Evolutionary conservation across 2,797 vertebrate genomes (phyloP), one percentile per base, ranked within the genome.

Genomic region (Sebastes minor): DNA sequence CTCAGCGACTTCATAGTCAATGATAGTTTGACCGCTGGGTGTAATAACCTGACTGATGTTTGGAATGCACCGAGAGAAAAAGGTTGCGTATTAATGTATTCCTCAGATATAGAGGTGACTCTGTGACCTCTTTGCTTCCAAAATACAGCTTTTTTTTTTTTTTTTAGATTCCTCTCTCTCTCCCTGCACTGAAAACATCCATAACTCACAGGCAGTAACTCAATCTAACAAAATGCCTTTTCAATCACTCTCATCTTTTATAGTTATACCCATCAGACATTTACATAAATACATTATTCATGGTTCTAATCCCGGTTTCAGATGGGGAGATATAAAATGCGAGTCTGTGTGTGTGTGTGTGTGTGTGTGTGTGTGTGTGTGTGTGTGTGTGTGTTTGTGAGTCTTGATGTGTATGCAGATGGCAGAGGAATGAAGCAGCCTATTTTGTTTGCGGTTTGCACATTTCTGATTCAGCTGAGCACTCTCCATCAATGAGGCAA

Each of bases 261-360:
- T 90, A 89, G 88, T 94, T 93, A 88, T 92, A 91, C 85, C 89
- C 90, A 93, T 88, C 89, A 83, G 2, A 87, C 88, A 95, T 95
- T 94, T 93, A 90, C 93, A 95, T 94, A 94, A 93, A 95, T 95
- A 69, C 90, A 95, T 95, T 93, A 95, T 95, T 94, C 93, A 95
- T 92, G 79, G 42, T 65, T 89, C 88, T 93, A 94, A 94, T 95
- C 92, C 89, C 56, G 70, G 76, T 91, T 92, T 95, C 86, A 91
- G 91, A 94, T 92, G 86, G 85, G 82, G 85, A 90, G 90, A 94
- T 93, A 91, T 91, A 90, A 91, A 93, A 92, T 83, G 87, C 6
- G 64, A 81, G 77, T 84, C 71, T 75, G 68, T 73, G 78, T 66
- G 49, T 30, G 69, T 55, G 74, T 73, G 78, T 66, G 49, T 73